Evolutionary conservation across 1,140 invertebrate genomes (phyloP).

Genomic region (Brachionus rubens): DNA sequence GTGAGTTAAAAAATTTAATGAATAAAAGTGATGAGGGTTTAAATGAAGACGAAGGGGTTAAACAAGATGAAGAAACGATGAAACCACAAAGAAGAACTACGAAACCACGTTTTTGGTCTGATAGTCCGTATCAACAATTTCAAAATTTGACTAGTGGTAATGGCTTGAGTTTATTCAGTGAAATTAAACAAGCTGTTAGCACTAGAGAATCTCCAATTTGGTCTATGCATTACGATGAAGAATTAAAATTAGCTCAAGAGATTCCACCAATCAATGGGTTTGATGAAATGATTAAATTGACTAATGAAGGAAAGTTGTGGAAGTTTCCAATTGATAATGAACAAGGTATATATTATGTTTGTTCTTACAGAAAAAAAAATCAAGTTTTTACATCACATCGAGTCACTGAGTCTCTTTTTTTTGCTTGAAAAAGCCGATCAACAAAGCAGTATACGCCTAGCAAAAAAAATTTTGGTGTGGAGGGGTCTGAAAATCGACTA

Average conservation of each 20-base stretch:
- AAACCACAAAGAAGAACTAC: not conserved
- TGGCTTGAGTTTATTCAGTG: not conserved
- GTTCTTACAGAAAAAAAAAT: not conserved
- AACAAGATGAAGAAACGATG: not conserved
- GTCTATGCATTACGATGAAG: constrained; percentile 5
- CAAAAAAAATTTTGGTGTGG: too few relatives aligned
- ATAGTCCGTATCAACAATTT: constrained; percentile 20
- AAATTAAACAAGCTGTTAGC: not conserved
- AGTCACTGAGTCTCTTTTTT: too few relatives aligned
- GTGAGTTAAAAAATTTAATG: not conserved
- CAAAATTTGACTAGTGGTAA: not conserved
- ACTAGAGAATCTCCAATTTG: constrained; percentile 14
- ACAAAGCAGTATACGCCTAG: too few relatives aligned
- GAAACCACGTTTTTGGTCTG: not conserved
- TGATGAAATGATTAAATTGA: constrained; percentile 87
- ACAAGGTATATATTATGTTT: constrained; percentile 68
- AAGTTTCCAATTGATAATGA: constrained; percentile 96
- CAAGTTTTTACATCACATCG: too few relatives aligned
- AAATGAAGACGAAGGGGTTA: not conserved
- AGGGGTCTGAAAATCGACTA: too few relatives aligned
- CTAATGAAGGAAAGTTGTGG: constrained; percentile 89
- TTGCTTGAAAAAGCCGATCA: too few relatives aligned
- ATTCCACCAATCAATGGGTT: constrained; percentile 75
- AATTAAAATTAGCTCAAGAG: not conserved
- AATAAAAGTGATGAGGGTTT: constrained; percentile 1